Evolutionary conservation across 2,797 vertebrate species (phyloP), one percentile per base, ranked within the genome.

Genomic region (Fundulus diaphanus): DNA sequence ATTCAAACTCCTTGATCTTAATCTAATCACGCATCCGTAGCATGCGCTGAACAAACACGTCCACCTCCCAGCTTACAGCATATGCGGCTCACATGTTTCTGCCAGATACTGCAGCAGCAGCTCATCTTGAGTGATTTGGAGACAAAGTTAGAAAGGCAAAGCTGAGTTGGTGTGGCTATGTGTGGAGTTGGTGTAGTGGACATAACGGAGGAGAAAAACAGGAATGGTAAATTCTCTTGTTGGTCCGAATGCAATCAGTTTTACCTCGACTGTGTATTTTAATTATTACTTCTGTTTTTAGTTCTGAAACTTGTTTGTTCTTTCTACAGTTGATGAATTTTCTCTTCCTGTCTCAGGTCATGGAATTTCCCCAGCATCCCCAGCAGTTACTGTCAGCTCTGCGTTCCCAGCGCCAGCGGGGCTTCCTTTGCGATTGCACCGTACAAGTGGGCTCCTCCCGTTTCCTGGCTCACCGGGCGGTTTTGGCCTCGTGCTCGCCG

Each of bases 331-430:
- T 18, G 66, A 65, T 22, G 0, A 2, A 8, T 74, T 72, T 56
- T 46, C 7, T 78, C 3, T 49, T 72, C 15, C 77, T 31, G 77
- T 31, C n/a, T 35, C 75, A 89, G 90, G 75, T 85, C 73, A 99
- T 99, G 98, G 97, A 99, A 83, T 99, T 99, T 86, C 97, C 97
- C 0, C 96, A 96, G 85, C 98, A 99, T 90, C 96, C 97, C 83
- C 96, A 96, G 88, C 97, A 97, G 92, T 92, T 99, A 70, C 90
- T 99, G 82, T 95, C 95, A 54, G 96, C 96, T 63, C 95, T 99
- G 37, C 94, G 96, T 27, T 96, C 96, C 44, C 98, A 99, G 90
- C 96, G 96, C 13, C 95, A 96, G 51, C 96, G 96, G n/a, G 98
- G 97, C 13, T 98, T 99, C 89, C 96, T 99, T 5, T 99, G 98